Conservation (phyloP, 2,113 vertebrate species). For the Tragelaphus imberbis region DNA sequence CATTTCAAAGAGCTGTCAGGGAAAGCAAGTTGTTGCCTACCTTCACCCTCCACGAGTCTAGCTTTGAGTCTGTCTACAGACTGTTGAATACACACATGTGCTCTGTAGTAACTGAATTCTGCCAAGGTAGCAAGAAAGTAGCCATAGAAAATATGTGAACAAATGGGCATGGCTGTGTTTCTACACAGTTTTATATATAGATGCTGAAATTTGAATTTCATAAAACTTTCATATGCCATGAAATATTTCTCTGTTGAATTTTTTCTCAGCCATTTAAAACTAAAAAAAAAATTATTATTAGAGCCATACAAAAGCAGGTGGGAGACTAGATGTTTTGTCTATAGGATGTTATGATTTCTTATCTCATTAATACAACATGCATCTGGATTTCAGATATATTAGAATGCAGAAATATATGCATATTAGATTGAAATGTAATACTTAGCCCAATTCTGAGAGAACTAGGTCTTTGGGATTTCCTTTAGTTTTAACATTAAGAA, state of each 20-base stretch:
- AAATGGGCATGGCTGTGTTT: neutral
- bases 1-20: neutral
- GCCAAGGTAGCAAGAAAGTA: neutral
- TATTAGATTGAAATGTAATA: neutral
- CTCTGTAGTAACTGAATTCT: neutral
- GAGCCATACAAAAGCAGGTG: neutral
- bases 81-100: neutral
- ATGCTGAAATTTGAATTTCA: neutral
- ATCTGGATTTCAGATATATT: neutral
- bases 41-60: neutral
- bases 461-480: neutral
- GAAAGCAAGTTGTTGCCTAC: neutral
- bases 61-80: neutral
- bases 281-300: neutral
- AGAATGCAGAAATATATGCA: neutral
- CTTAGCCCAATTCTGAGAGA: neutral
- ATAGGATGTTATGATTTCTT: neutral
- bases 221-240: neutral
- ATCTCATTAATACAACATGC: neutral
- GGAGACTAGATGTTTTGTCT: neutral
- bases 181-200: neutral
- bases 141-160: neutral
- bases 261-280: neutral
- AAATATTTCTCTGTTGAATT: neutral
- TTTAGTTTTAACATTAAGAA: neutral